phyloP scores from a whole-genome alignment of 2,797 vertebrate species.

The Threskiornis aethiopicus region DNA sequence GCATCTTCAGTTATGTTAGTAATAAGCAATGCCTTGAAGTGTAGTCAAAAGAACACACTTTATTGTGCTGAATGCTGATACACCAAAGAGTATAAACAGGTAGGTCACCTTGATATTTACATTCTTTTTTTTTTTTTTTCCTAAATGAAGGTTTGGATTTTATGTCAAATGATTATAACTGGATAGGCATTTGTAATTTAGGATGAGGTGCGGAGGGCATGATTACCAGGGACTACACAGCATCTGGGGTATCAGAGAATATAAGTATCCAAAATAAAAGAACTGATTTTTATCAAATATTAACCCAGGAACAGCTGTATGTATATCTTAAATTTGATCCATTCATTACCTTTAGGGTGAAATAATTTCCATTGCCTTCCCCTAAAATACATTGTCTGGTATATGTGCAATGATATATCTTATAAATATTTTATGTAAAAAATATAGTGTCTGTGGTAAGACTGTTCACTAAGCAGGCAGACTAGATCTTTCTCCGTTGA shows the following conservation, averaged over 20 bases:
- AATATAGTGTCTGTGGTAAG: neutral
- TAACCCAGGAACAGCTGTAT: neutral
- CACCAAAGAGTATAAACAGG: neutral
- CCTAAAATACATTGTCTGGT: neutral
- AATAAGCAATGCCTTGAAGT: neutral
- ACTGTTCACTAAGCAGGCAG: neutral
- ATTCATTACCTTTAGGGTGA: neutral
- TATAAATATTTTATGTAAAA: neutral
- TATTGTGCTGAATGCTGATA: neutral
- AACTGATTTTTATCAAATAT: neutral
- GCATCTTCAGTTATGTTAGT: neutral
- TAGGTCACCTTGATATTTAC: neutral
- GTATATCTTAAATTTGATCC: neutral
- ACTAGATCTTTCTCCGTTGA: neutral
- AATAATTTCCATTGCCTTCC: neutral
- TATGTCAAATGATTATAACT: neutral
- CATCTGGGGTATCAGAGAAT: neutral
- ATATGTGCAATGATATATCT: neutral
- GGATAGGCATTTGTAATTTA: rapidly evolving
- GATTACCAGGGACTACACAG: neutral
- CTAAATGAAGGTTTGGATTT: neutral
- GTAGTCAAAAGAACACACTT: neutral
- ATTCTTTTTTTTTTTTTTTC: neutral
- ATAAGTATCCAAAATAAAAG: neutral
- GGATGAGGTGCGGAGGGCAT: neutral